These are phyloP conservation scores for Symphodus melops DNA, from an alignment of 2,113 vertebrate genomes.

Conservation along the genomic window DNA sequence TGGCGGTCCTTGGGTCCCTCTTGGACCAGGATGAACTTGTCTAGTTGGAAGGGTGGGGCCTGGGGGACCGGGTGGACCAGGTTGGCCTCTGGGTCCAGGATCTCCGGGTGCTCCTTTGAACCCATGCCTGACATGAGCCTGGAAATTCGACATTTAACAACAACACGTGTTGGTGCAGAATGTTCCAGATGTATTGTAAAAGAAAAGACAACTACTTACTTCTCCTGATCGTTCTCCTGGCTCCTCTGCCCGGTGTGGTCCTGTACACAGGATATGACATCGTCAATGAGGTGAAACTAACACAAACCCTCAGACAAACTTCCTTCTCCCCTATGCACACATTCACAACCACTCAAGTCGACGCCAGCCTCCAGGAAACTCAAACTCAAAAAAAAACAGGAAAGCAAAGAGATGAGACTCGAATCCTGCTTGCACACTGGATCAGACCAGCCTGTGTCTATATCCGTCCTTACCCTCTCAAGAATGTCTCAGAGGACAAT, in stretches of 20 bases:
- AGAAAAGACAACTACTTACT: slow-evolving; percentile 52
- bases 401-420: no score
- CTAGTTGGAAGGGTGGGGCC: slow-evolving; percentile 46
- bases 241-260: slow-evolving; percentile 55
- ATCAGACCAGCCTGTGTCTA: no score
- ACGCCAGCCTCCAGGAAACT: no score
- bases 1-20: slow-evolving; percentile 72
- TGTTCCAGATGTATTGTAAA: neutral
- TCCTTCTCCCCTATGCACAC: no score
- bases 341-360: no score
- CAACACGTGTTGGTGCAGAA: no score
- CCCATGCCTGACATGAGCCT: slow-evolving; percentile 50
- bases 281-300: neutral
- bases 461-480: no score
- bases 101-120: slow-evolving; percentile 81
- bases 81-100: slow-evolving; percentile 67
- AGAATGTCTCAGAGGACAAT: no score
- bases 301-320: no score
- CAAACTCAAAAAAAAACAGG: no score
- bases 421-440: no score
- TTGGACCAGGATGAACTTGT: slow-evolving; percentile 55
- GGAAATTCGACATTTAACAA: neutral
- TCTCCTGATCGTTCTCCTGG: slow-evolving; percentile 48
- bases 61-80: slow-evolving; percentile 69
- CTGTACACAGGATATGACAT: slow-evolving; percentile 47